A percentile compares a stretch with the other conserved stretches of the same genome.
phyloP scores from a whole-genome alignment of 2,888 invertebrate genomes.

The Spisula solida region DNA sequence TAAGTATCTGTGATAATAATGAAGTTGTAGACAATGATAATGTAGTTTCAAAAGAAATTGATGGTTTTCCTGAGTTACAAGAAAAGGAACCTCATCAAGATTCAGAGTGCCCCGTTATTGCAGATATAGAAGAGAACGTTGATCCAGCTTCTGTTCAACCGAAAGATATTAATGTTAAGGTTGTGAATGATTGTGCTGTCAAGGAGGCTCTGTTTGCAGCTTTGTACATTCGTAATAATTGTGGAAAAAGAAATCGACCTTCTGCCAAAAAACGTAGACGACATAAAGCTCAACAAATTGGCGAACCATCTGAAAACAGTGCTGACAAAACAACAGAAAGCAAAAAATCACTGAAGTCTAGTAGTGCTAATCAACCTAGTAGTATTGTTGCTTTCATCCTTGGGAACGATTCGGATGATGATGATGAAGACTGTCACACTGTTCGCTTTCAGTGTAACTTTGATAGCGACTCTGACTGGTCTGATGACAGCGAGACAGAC shows the following conservation, averaged over 20 bases:
- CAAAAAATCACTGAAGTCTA: constrained; percentile 1
- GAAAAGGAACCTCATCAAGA: not conserved
- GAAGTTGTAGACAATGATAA: not conserved
- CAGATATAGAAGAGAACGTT: not conserved
- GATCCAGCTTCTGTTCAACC: not conserved
- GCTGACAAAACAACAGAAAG: constrained; percentile 4
- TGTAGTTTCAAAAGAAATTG: not conserved
- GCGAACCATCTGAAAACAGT: not conserved
- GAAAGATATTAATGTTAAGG: constrained; percentile 4
- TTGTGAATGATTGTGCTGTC: not conserved
- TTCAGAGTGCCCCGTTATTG: not conserved
- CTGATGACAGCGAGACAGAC: constrained; percentile 60
- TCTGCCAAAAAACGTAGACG: constrained; percentile 73
- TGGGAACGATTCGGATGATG: constrained; percentile 58
- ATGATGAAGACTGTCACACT: constrained; percentile 52
- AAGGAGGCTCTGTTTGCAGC: constrained; percentile 41
- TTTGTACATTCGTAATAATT: constrained; percentile 56
- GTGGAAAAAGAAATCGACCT: constrained; percentile 60
- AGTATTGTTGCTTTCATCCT: constrained; percentile 71
- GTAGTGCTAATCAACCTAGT: constrained; percentile 33
- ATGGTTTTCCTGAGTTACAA: not conserved
- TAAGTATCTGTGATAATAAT: constrained; percentile 15
- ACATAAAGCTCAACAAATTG: constrained; percentile 61
- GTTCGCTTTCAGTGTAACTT: constrained; percentile 67
- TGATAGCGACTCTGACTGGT: constrained; percentile 67